phyloP scores from a whole-genome alignment of 2,888 invertebrate species.

The Scaptomyza reducta region DNA sequence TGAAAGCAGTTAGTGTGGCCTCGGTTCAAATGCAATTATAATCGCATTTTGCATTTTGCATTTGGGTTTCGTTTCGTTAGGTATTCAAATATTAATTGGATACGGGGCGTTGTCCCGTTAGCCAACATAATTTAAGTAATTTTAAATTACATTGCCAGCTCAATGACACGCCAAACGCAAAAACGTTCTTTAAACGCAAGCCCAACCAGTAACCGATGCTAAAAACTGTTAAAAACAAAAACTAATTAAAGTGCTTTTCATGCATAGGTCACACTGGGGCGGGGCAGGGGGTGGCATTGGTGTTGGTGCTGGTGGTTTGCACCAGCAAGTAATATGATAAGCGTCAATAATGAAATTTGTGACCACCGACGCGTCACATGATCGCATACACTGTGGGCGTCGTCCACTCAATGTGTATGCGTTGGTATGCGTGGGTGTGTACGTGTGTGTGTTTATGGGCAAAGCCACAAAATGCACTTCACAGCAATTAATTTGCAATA shows the following conservation, averaged over 20 bases:
- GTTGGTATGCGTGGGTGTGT: conserved; percentile 8
- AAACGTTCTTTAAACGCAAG: conserved; percentile 18
- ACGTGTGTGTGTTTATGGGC: conserved; percentile 17
- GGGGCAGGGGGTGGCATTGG: not conserved
- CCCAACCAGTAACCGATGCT: conserved; percentile 22
- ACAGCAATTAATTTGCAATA: conserved; percentile 79
- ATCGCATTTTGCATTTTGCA: conserved; percentile 37
- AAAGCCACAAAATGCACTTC: conserved; percentile 59
- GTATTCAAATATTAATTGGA: conserved; percentile 34
- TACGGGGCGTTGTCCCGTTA: conserved; percentile 29
- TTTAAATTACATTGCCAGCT: conserved; percentile 61
- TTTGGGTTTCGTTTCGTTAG: not conserved
- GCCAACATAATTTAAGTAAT: conserved; percentile 56
- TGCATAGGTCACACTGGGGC: not conserved
- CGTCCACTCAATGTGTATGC: conserved; percentile 5
- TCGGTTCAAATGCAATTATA: conserved; percentile 28
- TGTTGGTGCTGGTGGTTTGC: not conserved
- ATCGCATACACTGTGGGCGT: conserved; percentile 34
- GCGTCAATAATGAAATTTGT: conserved; percentile 31
- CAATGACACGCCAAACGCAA: conserved; percentile 47
- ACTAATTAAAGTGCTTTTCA: conserved; percentile 61
- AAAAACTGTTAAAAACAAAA: conserved; percentile 21
- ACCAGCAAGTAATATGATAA: conserved; percentile 43
- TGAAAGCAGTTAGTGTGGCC: not conserved
- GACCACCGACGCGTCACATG: conserved; percentile 59